Evolutionary conservation across 2,797 vertebrate genomes (phyloP).

Genomic region (Brachymystax lenok): DNA sequence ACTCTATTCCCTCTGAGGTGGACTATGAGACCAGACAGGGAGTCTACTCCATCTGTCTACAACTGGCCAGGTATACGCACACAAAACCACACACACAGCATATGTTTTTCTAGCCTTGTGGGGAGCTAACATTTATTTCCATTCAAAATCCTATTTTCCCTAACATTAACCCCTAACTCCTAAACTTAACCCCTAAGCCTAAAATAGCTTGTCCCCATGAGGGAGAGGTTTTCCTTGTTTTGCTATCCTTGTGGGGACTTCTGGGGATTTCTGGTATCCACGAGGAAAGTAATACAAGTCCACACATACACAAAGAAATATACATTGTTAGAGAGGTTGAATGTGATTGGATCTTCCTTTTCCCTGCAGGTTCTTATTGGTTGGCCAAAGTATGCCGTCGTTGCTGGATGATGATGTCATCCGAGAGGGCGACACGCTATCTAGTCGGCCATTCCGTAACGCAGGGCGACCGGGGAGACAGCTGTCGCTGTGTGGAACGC

Average conservation of each 20-base stretch:
- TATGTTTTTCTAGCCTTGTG: too few species aligned
- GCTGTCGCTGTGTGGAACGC: slow-evolving; percentile 94
- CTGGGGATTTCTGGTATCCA: too few species aligned
- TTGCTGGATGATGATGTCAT: slow-evolving; percentile 89
- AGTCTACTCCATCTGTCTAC: slow-evolving; percentile 97
- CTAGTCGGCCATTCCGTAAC: slow-evolving; percentile 94
- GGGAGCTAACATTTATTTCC: too few species aligned
- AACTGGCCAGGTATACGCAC: slow-evolving; percentile 87
- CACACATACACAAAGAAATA: too few species aligned
- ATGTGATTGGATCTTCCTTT: not conserved
- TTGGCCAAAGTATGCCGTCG: slow-evolving; percentile 94
- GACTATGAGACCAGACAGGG: slow-evolving; percentile 99
- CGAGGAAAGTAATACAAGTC: too few species aligned
- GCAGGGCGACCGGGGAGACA: slow-evolving; percentile 85
- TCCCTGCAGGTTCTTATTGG: slow-evolving; percentile 88
- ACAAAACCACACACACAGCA: not conserved
- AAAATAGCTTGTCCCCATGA: too few species aligned
- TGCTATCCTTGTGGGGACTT: too few species aligned
- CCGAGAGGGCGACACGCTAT: slow-evolving; percentile 91
- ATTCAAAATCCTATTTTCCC: too few species aligned
- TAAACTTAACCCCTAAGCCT: too few species aligned
- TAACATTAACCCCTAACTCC: too few species aligned
- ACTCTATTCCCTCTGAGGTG: slow-evolving; percentile 97
- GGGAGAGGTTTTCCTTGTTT: too few species aligned
- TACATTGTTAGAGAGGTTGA: not conserved